Evolutionary conservation across 2,797 vertebrate genomes (phyloP).

Genomic region (Psittacula derbiana): DNA sequence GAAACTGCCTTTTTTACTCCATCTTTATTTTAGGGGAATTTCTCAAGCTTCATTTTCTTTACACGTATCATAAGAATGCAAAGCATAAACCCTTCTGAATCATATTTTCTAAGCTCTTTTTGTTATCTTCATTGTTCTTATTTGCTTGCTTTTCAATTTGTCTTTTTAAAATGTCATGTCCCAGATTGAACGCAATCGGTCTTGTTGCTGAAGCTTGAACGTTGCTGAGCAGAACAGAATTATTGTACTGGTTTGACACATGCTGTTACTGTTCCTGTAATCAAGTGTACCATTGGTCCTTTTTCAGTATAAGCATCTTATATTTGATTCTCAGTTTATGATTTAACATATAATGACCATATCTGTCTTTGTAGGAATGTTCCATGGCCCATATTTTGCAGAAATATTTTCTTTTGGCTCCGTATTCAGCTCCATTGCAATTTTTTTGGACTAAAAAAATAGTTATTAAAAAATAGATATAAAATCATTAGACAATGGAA

Average conservation of each 20-base stretch:
- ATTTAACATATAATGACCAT: not conserved
- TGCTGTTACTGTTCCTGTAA: not conserved
- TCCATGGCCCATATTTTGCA: not conserved
- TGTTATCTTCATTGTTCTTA: conserved; percentile 18
- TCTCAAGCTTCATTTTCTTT: not conserved
- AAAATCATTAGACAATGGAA: not conserved
- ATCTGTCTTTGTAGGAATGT: not conserved
- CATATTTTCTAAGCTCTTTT: not conserved
- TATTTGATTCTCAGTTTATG: not conserved
- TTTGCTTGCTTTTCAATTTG: conserved; percentile 1
- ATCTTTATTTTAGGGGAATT: not conserved
- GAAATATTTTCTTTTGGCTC: not conserved
- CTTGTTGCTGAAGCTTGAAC: not conserved
- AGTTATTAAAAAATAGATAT: not conserved
- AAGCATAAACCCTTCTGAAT: not conserved
- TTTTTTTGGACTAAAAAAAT: not conserved
- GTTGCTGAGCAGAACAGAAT: not conserved
- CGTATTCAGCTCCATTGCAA: not conserved
- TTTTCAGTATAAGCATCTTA: not conserved
- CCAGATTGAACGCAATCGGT: not conserved
- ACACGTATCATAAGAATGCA: not conserved
- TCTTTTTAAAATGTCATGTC: conserved; percentile 23
- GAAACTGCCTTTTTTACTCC: not conserved
- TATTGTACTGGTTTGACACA: conserved; percentile 8
- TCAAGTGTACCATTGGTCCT: not conserved